Conservation (phyloP, 2,888 invertebrate species). For the Melanostoma mellinum region DNA sequence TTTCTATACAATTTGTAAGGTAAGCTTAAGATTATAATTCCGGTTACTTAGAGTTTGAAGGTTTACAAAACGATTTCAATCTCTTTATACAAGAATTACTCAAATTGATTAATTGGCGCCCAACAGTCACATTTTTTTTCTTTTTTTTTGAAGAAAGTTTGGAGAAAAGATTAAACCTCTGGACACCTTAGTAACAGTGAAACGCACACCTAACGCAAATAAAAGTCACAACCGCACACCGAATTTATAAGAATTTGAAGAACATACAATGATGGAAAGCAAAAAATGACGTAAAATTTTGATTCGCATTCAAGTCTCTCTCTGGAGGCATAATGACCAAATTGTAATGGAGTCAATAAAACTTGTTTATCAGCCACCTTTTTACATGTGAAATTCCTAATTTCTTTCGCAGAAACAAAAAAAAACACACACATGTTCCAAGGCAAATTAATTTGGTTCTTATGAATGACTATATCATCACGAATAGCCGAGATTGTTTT, state of each 20-base stretch:
- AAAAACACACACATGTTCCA: slow-evolving; percentile 9
- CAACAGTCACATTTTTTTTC: not conserved
- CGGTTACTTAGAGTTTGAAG: too few relatives aligned
- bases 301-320: not conserved
- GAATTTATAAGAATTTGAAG: too few relatives aligned
- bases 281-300: not conserved
- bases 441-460: slow-evolving; percentile 28
- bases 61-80: too few relatives aligned
- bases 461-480: slow-evolving; percentile 35
- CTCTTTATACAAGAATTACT: too few relatives aligned
- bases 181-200: not conserved
- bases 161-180: too few relatives aligned
- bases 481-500: slow-evolving; percentile 42
- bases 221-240: not conserved
- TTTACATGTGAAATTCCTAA: slow-evolving; percentile 19
- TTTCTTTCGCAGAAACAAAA: slow-evolving; percentile 10
- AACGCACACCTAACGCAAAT: not conserved
- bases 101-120: not conserved
- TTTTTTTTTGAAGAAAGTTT: too few relatives aligned
- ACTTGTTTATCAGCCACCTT: slow-evolving; percentile 14
- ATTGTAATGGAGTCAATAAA: slow-evolving; percentile 5
- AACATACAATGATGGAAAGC: too few relatives aligned
- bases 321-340: not conserved
- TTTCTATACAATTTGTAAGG: too few relatives aligned
- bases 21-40: too few relatives aligned